A percentile compares a stretch with the other conserved stretches of the same genome.
Evolutionary conservation across 1,140 invertebrate genomes (phyloP).

Genomic region (Drosophila rufa): DNA sequence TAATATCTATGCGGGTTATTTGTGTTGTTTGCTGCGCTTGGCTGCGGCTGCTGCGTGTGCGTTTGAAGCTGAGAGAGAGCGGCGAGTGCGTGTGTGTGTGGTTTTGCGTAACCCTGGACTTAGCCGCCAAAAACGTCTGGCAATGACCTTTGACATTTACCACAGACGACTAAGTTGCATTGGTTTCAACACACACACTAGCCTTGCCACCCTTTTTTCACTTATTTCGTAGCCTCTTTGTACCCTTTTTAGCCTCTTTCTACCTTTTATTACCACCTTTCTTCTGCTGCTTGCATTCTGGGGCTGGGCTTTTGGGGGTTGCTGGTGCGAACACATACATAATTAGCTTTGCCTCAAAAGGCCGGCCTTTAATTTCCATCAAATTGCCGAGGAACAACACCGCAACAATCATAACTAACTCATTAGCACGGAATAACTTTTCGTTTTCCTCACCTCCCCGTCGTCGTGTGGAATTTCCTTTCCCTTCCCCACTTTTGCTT

Average conservation of each 20-base stretch:
- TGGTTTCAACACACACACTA: not conserved
- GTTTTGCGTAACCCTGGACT: slow-evolving; percentile 66
- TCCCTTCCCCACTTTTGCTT: slow-evolving; percentile 1
- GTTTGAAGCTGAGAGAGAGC: not conserved
- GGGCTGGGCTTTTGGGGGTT: not conserved
- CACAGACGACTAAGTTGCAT: slow-evolving; percentile 34
- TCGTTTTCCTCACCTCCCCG: not conserved
- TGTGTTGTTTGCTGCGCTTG: slow-evolving; percentile 1
- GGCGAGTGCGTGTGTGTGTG: slow-evolving; percentile 3
- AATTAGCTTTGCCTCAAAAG: slow-evolving; percentile 39
- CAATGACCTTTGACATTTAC: slow-evolving; percentile 77
- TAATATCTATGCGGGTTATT: slow-evolving; percentile 9
- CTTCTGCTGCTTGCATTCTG: not conserved
- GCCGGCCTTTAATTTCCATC: slow-evolving; percentile 23
- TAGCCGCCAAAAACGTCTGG: slow-evolving; percentile 51
- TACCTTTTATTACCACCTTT: not conserved
- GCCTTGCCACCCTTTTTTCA: not conserved
- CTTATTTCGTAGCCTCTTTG: not conserved
- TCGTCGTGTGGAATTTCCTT: not conserved
- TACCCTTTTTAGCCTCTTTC: not conserved
- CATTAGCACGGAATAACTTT: slow-evolving; percentile 70
- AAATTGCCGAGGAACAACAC: slow-evolving; percentile 31
- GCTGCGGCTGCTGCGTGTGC: slow-evolving; percentile 9
- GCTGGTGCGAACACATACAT: slow-evolving; percentile 13
- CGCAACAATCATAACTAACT: slow-evolving; percentile 66